A percentile compares a stretch with the other conserved stretches of the same genome.
phyloP scores from a whole-genome alignment of 2,888 invertebrate species.

The Germaria angustata region DNA sequence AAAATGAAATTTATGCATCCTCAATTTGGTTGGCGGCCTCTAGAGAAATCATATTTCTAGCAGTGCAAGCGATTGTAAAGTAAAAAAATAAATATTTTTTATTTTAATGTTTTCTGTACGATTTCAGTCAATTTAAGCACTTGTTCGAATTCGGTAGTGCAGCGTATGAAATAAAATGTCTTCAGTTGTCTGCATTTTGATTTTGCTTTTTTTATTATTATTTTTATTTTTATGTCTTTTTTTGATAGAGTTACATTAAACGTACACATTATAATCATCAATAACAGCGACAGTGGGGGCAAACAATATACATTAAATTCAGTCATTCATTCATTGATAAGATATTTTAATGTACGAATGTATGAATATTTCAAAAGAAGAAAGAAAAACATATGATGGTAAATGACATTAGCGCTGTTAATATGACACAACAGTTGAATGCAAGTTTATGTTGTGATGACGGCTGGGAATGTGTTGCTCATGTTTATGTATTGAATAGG shows the following conservation, averaged over 20 bases:
- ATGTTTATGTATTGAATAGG: slow-evolving; percentile 57
- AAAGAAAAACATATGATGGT: slow-evolving; percentile 13
- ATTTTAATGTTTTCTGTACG: slow-evolving; percentile 41
- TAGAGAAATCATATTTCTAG: slow-evolving; percentile 47
- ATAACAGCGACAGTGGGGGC: slow-evolving; percentile 36
- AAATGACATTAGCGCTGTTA: slow-evolving; percentile 41
- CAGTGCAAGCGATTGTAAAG: slow-evolving; percentile 22
- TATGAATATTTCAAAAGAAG: neutral
- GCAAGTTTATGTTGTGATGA: slow-evolving; percentile 12
- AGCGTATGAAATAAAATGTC: slow-evolving; percentile 18
- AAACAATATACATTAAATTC: slow-evolving; percentile 30
- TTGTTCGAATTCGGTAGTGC: slow-evolving; percentile 61
- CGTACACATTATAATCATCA: slow-evolving; percentile 43
- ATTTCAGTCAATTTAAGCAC: slow-evolving; percentile 56
- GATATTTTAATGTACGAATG: slow-evolving; percentile 4
- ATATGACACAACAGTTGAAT: slow-evolving; percentile 56
- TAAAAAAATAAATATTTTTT: too few species aligned
- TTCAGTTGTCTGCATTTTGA: neutral
- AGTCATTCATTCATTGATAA: slow-evolving; percentile 22
- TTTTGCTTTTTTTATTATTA: neutral
- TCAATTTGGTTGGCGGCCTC: slow-evolving; percentile 45
- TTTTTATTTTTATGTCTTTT: too few species aligned
- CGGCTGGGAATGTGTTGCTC: slow-evolving; percentile 31
- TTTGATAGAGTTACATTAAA: slow-evolving; percentile 33
- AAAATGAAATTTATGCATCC: slow-evolving; percentile 54